Evolutionary conservation across 1,140 invertebrate species (phyloP).

Genomic region (Drosophila dunni): DNA sequence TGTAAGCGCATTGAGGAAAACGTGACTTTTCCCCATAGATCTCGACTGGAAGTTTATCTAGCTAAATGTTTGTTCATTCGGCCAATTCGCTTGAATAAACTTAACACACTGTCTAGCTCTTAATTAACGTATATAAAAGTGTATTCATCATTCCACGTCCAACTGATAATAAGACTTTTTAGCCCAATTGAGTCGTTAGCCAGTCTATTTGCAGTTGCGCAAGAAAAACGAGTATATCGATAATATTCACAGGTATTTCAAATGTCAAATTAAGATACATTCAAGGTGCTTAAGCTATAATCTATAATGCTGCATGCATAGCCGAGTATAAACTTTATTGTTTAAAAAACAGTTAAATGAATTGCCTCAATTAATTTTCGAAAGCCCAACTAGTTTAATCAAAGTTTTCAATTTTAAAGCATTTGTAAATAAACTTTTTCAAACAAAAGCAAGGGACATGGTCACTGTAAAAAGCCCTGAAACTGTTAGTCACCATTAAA

Average conservation of each 20-base stretch:
- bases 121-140: background rate
- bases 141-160: background rate
- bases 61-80: background rate
- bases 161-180: background rate
- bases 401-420: too few species aligned
- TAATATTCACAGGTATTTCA: constrained; percentile 4
- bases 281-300: background rate
- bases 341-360: background rate
- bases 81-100: too few species aligned
- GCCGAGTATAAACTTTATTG: background rate
- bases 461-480: too few species aligned
- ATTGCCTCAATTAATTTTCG: too few species aligned
- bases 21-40: background rate
- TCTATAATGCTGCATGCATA: background rate
- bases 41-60: background rate
- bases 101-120: background rate
- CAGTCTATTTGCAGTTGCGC: background rate
- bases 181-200: background rate
- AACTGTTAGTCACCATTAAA: too few species aligned
- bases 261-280: background rate
- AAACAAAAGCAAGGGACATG: too few species aligned
- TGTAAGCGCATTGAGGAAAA: constrained; percentile 8
- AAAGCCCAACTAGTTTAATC: too few species aligned
- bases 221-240: background rate
- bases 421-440: too few species aligned